These are phyloP conservation scores for Lipotes vexillifer DNA, from an alignment of 2,113 vertebrate species.

Conservation along the genomic window DNA sequence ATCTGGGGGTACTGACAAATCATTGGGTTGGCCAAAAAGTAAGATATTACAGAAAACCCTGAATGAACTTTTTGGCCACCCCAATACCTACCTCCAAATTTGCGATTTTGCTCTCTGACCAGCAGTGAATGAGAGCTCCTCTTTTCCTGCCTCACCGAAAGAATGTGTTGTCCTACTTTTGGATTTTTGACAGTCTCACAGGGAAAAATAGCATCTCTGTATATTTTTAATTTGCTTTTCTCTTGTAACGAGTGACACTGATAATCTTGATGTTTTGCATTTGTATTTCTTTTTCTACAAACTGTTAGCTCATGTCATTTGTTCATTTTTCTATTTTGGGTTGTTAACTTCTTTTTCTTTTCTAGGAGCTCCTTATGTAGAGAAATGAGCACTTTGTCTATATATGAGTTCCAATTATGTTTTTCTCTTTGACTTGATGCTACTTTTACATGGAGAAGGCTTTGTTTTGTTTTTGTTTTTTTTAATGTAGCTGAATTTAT, in stretches of 20 bases:
- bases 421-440: background rate
- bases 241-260: background rate
- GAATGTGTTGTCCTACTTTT: background rate
- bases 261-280: constrained; percentile 23
- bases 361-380: constrained; percentile 25
- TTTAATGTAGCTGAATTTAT: background rate
- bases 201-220: background rate
- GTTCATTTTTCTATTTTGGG: constrained; percentile 20
- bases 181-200: background rate
- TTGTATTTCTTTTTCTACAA: background rate
- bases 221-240: background rate
- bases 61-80: no score
- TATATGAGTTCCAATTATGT: background rate
- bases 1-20: background rate
- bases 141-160: background rate
- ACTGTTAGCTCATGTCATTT: constrained; percentile 21
- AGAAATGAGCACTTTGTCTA: background rate
- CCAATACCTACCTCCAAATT: background rate
- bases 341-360: background rate
- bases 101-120: background rate
- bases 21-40: no score
- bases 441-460: background rate
- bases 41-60: no score
- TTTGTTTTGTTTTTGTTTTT: background rate
- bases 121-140: background rate